Evolutionary conservation across 2,888 invertebrate species (phyloP), one percentile per base, ranked within the genome.

Genomic region (Xanthia icteritia): DNA sequence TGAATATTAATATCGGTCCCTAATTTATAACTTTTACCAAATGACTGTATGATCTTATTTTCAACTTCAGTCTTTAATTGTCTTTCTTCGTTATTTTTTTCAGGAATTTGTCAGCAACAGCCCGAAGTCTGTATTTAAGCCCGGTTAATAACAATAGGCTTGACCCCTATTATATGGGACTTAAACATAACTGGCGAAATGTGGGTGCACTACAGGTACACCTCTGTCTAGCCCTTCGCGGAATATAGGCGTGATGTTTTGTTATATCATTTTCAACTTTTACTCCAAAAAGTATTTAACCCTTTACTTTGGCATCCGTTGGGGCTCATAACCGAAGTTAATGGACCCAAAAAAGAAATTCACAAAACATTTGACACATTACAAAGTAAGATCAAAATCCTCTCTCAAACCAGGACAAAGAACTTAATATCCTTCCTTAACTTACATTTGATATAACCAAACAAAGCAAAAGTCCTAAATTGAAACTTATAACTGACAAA

Each of bases 401-500:
- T 51, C n/a, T 13, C 39, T 17, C n/a, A 63, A 45, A 73, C 42
- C 9, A 61, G 17, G 23, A 73, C 58, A 83, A 83, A 83, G 70
- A 77, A 73, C 61, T 20, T 36, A 36, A n/a, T 73, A 79, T 56
- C 66, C 39, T 79, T 27, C 54, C 31, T 42, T 60, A 74, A 83
- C 68, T 69, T 73, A 85, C 42, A 74, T 84, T 75, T 75, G 66
- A 73, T 69, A 71, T 75, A 76, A 79, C 81, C 77, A 85, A 88
- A 86, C 84, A 83, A 86, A 74, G 72, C 79, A 60, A 31, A 82
- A 83, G 61, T 64, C 58, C 72, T 73, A 83, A 75, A 88, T 87
- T 83, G 81, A 83, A 87, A 85, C 83, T 89, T 87, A 83, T 87
- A 87, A 87, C 83, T 76, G 79, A 79, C 81, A 66, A 85, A 89